These are phyloP conservation scores for Eospalax fontanierii DNA, from an alignment of 2,797 vertebrate genomes.

Conservation along the genomic window DNA sequence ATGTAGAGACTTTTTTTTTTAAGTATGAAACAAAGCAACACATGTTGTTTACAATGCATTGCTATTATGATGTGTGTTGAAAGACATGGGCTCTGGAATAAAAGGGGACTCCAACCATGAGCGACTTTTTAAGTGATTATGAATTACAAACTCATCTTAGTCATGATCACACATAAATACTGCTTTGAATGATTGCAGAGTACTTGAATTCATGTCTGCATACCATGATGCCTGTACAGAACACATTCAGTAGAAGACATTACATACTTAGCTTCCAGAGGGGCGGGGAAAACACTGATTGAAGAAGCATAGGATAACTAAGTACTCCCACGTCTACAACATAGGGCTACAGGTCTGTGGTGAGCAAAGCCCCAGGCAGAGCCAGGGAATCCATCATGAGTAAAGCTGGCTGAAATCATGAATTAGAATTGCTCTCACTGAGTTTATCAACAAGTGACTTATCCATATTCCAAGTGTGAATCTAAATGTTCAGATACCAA, in stretches of 20 bases:
- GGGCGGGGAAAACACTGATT: not conserved
- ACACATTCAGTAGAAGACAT: not conserved
- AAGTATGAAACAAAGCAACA: not conserved
- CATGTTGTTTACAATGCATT: not conserved
- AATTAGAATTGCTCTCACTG: not conserved
- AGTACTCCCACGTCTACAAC: not conserved
- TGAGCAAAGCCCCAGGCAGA: not conserved
- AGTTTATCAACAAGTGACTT: not conserved
- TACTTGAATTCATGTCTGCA: not conserved
- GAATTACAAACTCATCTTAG: slow-evolving; percentile 17
- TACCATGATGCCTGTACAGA: slow-evolving; percentile 20
- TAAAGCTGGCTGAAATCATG: not conserved
- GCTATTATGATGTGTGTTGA: not conserved
- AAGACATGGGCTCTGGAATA: not conserved
- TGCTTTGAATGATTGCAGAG: not conserved
- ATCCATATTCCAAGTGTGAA: slow-evolving; percentile 12
- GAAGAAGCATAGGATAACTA: slow-evolving; percentile 1
- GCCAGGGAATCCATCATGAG: not conserved
- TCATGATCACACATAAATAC: not conserved
- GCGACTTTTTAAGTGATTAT: not conserved
- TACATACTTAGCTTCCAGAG: not conserved
- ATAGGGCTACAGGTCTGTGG: not conserved
- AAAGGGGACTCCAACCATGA: not conserved
- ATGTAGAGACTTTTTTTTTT: not conserved
- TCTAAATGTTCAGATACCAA: not conserved